Percentiles rank a stretch among this genome's conserved stretches.
phyloP scores from a whole-genome alignment of 2,888 invertebrate species.

The Rapana venosa region DNA sequence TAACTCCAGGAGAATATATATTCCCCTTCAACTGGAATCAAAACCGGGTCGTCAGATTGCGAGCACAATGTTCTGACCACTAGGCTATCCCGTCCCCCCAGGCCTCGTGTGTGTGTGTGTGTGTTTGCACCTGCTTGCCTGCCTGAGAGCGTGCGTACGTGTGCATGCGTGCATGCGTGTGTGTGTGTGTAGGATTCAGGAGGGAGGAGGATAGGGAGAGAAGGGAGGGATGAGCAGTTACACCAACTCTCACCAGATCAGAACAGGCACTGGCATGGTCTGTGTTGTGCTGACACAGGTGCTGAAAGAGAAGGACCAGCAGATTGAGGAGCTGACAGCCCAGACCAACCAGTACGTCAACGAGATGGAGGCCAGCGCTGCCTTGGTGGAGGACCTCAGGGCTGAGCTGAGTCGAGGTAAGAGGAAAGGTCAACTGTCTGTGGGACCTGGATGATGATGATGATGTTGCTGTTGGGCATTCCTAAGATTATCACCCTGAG shows the following conservation, averaged over 20 bases:
- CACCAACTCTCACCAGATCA: too few species aligned
- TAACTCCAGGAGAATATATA: too few species aligned
- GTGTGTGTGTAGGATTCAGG: background rate
- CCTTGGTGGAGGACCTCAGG: constrained; percentile 85
- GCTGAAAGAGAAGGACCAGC: constrained; percentile 83
- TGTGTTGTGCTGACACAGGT: constrained; percentile 75
- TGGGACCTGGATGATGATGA: background rate
- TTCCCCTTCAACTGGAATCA: too few species aligned
- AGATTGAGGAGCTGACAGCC: constrained; percentile 86
- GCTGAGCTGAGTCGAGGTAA: constrained; percentile 79
- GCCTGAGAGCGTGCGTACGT: background rate
- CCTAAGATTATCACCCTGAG: too few species aligned
- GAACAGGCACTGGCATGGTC: too few species aligned
- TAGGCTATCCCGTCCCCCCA: too few species aligned
- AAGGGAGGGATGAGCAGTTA: too few species aligned
- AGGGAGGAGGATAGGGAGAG: background rate
- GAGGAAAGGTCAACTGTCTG: too few species aligned
- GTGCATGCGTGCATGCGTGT: background rate
- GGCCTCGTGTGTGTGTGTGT: background rate
- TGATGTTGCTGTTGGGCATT: background rate
- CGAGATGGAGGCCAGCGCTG: constrained; percentile 87
- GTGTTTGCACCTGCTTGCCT: background rate
- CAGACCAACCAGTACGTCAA: constrained; percentile 84
- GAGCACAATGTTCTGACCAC: too few species aligned
- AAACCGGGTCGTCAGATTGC: too few species aligned